These are phyloP conservation scores for Glossophaga mutica DNA, from an alignment of 2,797 vertebrate species.

Conservation along the genomic window DNA sequence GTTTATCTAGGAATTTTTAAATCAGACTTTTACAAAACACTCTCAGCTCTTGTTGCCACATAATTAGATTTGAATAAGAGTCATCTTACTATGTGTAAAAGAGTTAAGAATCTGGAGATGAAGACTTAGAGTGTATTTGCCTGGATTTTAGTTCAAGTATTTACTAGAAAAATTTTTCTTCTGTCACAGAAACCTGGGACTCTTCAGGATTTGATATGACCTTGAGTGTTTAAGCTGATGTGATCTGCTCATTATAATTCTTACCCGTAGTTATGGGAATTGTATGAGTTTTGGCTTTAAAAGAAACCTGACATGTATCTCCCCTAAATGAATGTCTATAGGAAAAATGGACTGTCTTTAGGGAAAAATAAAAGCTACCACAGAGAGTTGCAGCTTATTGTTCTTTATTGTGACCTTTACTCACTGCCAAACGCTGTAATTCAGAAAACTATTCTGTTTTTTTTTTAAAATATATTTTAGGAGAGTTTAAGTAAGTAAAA, in stretches of 20 bases:
- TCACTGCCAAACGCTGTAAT: conserved; percentile 29
- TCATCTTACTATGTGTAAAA: background rate
- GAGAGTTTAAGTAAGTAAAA: conserved; percentile 12
- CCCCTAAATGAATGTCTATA: background rate
- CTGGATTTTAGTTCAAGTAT: background rate
- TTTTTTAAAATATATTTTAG: background rate
- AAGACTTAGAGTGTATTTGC: background rate
- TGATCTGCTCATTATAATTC: background rate
- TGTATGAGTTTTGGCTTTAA: background rate
- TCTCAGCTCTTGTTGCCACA: background rate
- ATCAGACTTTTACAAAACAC: background rate
- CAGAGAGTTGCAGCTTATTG: background rate
- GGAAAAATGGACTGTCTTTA: background rate
- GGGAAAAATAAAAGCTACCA: conserved; percentile 68
- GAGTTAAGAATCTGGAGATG: background rate
- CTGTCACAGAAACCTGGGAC: background rate
- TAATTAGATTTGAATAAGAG: background rate
- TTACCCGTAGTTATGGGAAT: background rate
- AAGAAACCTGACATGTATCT: background rate
- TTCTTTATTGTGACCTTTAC: conserved; percentile 14
- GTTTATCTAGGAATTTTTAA: background rate
- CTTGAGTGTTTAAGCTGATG: background rate
- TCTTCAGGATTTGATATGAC: background rate
- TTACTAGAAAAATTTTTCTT: background rate
- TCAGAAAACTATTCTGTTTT: background rate